A percentile compares a stretch with the other conserved stretches of the same genome.
Conservation (phyloP, 2,888 invertebrate species). For the Eustalomyia histrio region DNA sequence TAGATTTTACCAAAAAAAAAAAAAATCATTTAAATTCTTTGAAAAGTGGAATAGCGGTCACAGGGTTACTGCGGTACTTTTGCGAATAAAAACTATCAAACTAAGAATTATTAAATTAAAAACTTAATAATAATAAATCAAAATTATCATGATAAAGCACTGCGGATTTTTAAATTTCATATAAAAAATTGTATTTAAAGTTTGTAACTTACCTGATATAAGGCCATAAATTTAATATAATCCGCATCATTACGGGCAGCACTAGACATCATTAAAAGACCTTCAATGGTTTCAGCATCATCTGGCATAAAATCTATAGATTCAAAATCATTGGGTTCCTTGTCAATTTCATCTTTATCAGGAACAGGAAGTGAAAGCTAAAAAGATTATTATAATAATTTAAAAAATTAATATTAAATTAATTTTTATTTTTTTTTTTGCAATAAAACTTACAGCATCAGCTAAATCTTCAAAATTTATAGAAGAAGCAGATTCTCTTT, state of each 20-base stretch:
- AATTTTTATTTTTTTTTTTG: too few species aligned
- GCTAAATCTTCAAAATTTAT: conserved; percentile 43
- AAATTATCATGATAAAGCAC: too few species aligned
- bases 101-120: too few species aligned
- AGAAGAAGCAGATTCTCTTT: conserved; percentile 41
- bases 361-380: conserved; percentile 35
- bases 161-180: too few species aligned
- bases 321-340: conserved; percentile 68
- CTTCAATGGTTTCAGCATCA: conserved; percentile 73
- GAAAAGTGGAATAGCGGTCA: too few species aligned
- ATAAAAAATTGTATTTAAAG: too few species aligned
- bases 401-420: neutral
- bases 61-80: too few species aligned
- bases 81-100: too few species aligned
- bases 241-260: conserved; percentile 76
- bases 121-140: too few species aligned
- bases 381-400: neutral
- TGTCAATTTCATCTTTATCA: conserved; percentile 48
- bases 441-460: conserved; percentile 46
- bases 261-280: conserved; percentile 75
- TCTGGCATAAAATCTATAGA: conserved; percentile 64
- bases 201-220: conserved; percentile 75
- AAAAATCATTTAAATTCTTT: too few species aligned
- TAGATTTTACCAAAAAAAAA: too few species aligned
- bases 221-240: conserved; percentile 78